Conservation (phyloP, 1,140 invertebrate species). For the Coptotermes formosanus region DNA sequence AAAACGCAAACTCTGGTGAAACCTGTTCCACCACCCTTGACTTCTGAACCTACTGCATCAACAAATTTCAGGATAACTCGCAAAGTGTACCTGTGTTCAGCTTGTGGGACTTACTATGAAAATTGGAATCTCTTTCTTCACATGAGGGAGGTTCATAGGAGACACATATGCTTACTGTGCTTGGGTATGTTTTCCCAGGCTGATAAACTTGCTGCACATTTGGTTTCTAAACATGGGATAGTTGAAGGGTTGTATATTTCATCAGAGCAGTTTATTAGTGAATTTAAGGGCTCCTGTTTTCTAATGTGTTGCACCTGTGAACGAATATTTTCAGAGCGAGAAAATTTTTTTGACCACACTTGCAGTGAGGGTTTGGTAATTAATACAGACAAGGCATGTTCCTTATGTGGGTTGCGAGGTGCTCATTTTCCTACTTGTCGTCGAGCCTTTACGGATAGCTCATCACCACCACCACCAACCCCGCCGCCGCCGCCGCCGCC, state of each 20-base stretch:
- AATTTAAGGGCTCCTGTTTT: conserved; percentile 65
- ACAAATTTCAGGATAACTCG: conserved; percentile 63
- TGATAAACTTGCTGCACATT: conserved; percentile 72
- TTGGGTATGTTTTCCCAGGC: conserved; percentile 73
- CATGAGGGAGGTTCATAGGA: conserved; percentile 73
- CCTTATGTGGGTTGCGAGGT: conserved; percentile 44
- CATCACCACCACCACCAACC: conserved; percentile 3
- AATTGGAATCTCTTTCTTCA: conserved; percentile 80
- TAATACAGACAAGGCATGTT: conserved; percentile 41
- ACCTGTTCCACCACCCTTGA: conserved; percentile 11
- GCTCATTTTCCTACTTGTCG: conserved; percentile 45
- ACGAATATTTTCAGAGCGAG: conserved; percentile 66
- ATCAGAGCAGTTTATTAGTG: conserved; percentile 62
- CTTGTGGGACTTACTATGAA: conserved; percentile 76
- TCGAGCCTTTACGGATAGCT: conserved; percentile 25
- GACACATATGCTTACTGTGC: conserved; percentile 76
- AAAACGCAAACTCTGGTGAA: background rate
- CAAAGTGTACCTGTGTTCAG: conserved; percentile 73
- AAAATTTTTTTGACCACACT: conserved; percentile 69
- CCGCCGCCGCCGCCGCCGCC: background rate
- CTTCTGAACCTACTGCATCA: conserved; percentile 37
- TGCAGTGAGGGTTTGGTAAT: conserved; percentile 48
- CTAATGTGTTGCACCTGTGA: conserved; percentile 77
- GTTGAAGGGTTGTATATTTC: conserved; percentile 62
- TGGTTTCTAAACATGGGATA: conserved; percentile 71